Evolutionary conservation across 2,888 invertebrate genomes (phyloP).

Genomic region (Macrosiphum euphorbiae): DNA sequence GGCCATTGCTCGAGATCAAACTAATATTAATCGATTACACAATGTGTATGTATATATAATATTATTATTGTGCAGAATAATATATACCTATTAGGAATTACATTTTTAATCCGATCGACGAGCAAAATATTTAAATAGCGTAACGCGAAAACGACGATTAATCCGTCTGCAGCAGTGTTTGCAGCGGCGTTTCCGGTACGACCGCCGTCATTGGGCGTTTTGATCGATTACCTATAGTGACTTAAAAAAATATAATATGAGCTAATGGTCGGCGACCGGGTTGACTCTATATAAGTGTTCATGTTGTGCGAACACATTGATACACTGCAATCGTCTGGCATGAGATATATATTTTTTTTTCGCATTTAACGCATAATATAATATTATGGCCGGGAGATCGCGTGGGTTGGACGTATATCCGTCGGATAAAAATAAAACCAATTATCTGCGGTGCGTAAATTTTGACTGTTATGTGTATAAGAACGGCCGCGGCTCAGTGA

Average conservation of each 20-base stretch:
- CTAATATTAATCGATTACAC: not conserved
- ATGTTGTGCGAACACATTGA: not conserved
- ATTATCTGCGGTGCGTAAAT: not conserved
- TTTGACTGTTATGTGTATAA: not conserved
- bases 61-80: not conserved
- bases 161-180: not conserved
- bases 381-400: not conserved
- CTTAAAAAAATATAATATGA: not conserved
- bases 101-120: not conserved
- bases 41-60: not conserved
- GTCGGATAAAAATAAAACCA: not conserved
- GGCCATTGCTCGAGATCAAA: not conserved
- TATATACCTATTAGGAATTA: not conserved
- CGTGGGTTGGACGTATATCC: not conserved
- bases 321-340: not conserved
- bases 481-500: not conserved
- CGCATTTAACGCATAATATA: not conserved
- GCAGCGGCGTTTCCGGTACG: not conserved
- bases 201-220: not conserved
- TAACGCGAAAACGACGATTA: not conserved
- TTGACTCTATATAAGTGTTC: not conserved
- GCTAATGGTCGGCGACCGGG: not conserved
- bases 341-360: not conserved
- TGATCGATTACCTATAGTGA: not conserved
- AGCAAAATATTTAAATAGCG: not conserved